Evolutionary conservation across 2,797 vertebrate genomes (phyloP).

Genomic region (Thalassophryne amazonica): DNA sequence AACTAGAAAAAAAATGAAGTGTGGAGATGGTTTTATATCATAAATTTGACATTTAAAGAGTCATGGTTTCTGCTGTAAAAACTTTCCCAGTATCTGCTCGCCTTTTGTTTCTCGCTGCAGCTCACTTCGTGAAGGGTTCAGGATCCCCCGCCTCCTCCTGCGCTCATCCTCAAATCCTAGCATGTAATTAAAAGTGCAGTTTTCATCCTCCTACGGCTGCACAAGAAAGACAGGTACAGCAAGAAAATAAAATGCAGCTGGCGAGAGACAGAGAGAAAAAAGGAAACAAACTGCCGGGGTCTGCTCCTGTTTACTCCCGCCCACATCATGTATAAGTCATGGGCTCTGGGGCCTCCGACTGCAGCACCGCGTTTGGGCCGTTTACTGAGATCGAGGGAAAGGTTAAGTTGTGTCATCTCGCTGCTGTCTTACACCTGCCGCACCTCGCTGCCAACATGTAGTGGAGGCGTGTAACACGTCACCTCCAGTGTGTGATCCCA

Average conservation of each 20-base stretch:
- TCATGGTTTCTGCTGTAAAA: constrained; percentile 49
- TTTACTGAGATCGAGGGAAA: constrained; percentile 57
- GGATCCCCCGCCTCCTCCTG: constrained; percentile 24
- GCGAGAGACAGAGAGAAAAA: constrained; percentile 2
- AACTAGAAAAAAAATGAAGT: background rate
- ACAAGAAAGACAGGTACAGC: constrained; percentile 71
- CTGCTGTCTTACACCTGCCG: constrained; percentile 63
- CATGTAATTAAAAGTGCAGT: constrained; percentile 74
- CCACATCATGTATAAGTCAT: constrained; percentile 70
- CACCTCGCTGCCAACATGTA: constrained; percentile 49
- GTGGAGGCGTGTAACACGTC: constrained; percentile 17
- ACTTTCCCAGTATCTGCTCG: constrained; percentile 43
- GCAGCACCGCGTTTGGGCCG: constrained; percentile 51
- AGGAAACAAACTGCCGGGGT: constrained; percentile 47
- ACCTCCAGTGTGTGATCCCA: background rate
- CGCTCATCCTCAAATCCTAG: constrained; percentile 51
- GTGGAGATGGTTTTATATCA: background rate
- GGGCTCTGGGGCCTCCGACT: constrained; percentile 47
- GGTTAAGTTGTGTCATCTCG: constrained; percentile 71
- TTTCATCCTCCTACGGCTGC: constrained; percentile 60
- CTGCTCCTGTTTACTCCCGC: constrained; percentile 65
- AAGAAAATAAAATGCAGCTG: constrained; percentile 15
- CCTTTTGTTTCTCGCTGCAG: constrained; percentile 61
- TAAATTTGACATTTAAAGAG: background rate
- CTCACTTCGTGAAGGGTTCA: constrained; percentile 60